Evolutionary conservation across 1,140 invertebrate species (phyloP).

Genomic region (Lasioglossum albipes): DNA sequence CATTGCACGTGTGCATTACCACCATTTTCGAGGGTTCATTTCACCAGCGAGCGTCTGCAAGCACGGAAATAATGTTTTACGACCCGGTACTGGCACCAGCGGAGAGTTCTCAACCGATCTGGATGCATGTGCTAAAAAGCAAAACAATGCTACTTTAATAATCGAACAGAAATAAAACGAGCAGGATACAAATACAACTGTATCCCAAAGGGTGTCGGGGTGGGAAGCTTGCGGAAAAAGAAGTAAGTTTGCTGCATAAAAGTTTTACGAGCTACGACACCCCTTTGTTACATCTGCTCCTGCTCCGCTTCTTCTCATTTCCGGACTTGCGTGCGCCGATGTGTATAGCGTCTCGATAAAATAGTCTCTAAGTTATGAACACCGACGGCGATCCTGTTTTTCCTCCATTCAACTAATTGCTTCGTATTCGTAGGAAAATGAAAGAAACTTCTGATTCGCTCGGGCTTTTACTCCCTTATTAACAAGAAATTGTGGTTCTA

Average conservation of each 20-base stretch:
- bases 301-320: slow-evolving; percentile 69
- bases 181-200: slow-evolving; percentile 58
- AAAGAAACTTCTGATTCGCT: too few species aligned
- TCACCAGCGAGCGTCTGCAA: not conserved
- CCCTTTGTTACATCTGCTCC: slow-evolving; percentile 72
- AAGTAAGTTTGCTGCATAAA: slow-evolving; percentile 69
- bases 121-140: slow-evolving; percentile 43
- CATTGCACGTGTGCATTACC: too few species aligned
- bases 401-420: not conserved
- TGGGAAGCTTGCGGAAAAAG: slow-evolving; percentile 50
- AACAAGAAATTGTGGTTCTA: not conserved
- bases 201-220: slow-evolving; percentile 26
- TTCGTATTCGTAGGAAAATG: not conserved
- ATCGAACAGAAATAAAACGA: slow-evolving; percentile 70
- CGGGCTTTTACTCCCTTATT: not conserved
- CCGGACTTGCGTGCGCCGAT: slow-evolving; percentile 47
- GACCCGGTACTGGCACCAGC: slow-evolving; percentile 45
- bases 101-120: slow-evolving; percentile 37
- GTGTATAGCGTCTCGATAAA: slow-evolving; percentile 62
- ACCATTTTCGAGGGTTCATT: too few species aligned
- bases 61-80: slow-evolving; percentile 52
- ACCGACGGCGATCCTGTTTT: slow-evolving; percentile 10
- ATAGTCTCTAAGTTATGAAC: slow-evolving; percentile 67
- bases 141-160: slow-evolving; percentile 66
- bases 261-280: slow-evolving; percentile 71